phyloP scores from a whole-genome alignment of 2,888 invertebrate species.

The Megastigmus dorsalis region DNA sequence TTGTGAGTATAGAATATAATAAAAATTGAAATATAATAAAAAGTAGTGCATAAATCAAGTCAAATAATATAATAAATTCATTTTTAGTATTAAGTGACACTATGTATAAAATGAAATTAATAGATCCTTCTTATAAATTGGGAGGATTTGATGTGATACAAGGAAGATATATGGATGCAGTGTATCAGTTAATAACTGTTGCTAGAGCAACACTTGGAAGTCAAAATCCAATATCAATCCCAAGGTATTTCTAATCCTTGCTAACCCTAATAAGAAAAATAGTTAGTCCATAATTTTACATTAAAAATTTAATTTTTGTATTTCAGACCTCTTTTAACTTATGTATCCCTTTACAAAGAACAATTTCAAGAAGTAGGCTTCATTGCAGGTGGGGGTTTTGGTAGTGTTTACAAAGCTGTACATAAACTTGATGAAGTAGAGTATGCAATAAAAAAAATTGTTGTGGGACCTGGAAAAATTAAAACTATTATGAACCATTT shows the following conservation, averaged over 20 bases:
- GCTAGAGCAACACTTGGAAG: constrained; percentile 74
- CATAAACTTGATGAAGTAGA: constrained; percentile 85
- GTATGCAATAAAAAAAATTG: constrained; percentile 88
- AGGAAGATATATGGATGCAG: constrained; percentile 81
- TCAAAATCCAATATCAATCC: constrained; percentile 59
- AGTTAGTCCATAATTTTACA: neutral
- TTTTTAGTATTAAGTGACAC: constrained; percentile 79
- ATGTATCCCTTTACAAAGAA: constrained; percentile 80
- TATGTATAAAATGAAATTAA: constrained; percentile 81
- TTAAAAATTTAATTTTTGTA: neutral
- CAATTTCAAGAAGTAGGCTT: constrained; percentile 83
- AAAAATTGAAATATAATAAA: neutral
- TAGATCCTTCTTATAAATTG: constrained; percentile 82
- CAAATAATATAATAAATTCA: constrained; percentile 1
- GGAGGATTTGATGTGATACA: constrained; percentile 83
- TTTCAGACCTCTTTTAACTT: constrained; percentile 62
- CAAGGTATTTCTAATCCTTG: too few species aligned
- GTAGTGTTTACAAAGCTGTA: constrained; percentile 83
- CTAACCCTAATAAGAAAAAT: neutral
- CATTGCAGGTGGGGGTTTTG: constrained; percentile 86
- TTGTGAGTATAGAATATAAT: constrained; percentile 63
- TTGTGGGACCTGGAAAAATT: constrained; percentile 80
- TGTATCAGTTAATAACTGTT: constrained; percentile 80
- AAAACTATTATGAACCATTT: constrained; percentile 81
- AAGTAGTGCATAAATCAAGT: too few species aligned